Evolutionary conservation across 2,888 invertebrate species (phyloP), one percentile per base, ranked within the genome.

Genomic region (Sarcophaga caerulescens): DNA sequence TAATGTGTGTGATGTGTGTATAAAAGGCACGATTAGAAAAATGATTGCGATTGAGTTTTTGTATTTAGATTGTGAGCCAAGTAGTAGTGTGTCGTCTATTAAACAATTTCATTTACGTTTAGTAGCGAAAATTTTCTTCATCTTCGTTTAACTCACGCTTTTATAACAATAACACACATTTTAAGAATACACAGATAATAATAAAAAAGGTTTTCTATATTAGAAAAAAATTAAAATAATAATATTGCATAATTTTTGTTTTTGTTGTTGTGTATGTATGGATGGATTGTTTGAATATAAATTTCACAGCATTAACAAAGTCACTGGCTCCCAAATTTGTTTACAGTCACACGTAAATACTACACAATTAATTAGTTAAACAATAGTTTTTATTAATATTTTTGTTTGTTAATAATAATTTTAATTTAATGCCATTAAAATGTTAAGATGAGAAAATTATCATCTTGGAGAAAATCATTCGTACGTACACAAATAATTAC

Each of bases 161-260:
- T 52, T 70, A 52, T 52, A 69, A 70, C 75, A 69, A 62, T 63
- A 75, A 70, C 23, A 65, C 45, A 70, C 63, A 70, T 76, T 47
- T 68, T 23, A 63, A 63, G 21, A 45, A 35, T 8, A 35, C 35
- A 35, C 35, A 35, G 10, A 35, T 35, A 35, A 35, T 35, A 35
- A 35, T 35, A 25, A 35, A 35, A 35, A 35, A 35, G 35, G 35
- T 35, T 35, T 35, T 6, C 35, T 35, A 6, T 35, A 35, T 6
- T 21, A 62, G 62, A 68, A 71, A 44, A 70, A 45, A 69, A 70
- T 47, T 19, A 65, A 21, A 63, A 19, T n/a, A 23, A 45, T 65
- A 65, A 47, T 70, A 81, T 81, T 70, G 63, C 76, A 82, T 82
- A 82, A 82, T 71, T 25, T 69, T 81, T 65, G 10, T 65, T 70